These are phyloP conservation scores for Andrena dorsata DNA, from an alignment of 2,888 invertebrate genomes.

Conservation along the genomic window DNA sequence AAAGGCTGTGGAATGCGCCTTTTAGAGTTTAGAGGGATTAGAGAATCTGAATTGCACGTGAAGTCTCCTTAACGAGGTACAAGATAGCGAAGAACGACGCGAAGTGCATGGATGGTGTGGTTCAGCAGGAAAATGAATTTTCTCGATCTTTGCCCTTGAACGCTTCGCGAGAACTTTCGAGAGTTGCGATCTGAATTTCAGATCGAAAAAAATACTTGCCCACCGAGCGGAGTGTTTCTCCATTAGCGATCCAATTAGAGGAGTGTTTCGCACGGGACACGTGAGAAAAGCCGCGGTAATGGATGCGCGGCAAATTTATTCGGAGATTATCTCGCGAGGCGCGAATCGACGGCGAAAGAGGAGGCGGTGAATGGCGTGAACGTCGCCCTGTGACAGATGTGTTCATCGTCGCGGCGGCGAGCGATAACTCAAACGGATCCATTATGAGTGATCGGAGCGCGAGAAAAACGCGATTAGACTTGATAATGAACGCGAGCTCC, in stretches of 20 bases:
- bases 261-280: constrained; percentile 38
- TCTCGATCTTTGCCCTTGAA: constrained; percentile 3
- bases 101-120: too few species aligned
- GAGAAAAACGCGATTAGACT: constrained; percentile 35
- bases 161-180: neutral
- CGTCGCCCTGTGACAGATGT: constrained; percentile 44
- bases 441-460: constrained; percentile 21
- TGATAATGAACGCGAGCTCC: constrained; percentile 14
- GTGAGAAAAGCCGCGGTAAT: constrained; percentile 50
- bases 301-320: constrained; percentile 47
- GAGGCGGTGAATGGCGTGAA: constrained; percentile 34
- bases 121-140: neutral
- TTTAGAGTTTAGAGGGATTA: too few species aligned
- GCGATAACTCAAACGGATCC: constrained; percentile 15
- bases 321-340: constrained; percentile 33
- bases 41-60: neutral
- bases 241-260: constrained; percentile 31
- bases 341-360: constrained; percentile 23
- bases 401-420: constrained; percentile 16
- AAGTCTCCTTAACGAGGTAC: too few species aligned
- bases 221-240: neutral
- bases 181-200: neutral
- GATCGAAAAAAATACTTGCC: neutral
- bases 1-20: too few species aligned
- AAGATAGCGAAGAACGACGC: neutral